Evolutionary conservation across 2,113 vertebrate genomes (phyloP).

Genomic region (Choloepus hoffmanni): DNA sequence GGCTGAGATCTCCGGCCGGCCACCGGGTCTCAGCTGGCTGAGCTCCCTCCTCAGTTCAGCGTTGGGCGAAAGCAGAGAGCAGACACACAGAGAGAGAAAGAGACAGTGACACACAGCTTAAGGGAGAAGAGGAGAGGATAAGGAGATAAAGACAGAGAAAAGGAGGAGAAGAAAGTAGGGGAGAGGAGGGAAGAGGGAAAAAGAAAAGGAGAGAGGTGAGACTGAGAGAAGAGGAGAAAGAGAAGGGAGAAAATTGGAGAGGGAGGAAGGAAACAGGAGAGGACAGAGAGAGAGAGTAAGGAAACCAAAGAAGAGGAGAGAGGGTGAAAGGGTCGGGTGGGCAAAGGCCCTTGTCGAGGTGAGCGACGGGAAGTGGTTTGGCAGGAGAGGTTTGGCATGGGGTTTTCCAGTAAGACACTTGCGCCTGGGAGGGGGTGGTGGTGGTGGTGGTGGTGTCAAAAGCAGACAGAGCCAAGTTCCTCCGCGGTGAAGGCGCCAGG

Average conservation of each 20-base stretch:
- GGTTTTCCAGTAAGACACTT: background rate
- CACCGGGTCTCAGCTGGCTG: background rate
- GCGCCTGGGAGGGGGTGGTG: background rate
- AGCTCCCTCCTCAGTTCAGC: background rate
- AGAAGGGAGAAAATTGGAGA: background rate
- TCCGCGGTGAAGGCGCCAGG: background rate
- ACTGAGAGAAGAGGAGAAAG: background rate
- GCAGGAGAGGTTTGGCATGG: background rate
- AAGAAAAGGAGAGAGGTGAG: background rate
- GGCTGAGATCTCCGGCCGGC: background rate
- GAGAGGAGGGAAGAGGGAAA: background rate
- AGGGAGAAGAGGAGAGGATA: background rate
- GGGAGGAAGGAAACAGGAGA: background rate
- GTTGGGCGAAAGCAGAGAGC: background rate
- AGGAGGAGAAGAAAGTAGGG: background rate
- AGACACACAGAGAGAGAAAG: background rate
- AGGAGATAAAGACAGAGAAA: background rate
- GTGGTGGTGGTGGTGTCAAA: background rate
- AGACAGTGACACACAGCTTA: background rate
- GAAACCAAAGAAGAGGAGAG: background rate
- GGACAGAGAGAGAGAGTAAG: background rate
- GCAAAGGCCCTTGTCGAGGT: background rate
- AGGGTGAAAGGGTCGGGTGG: background rate
- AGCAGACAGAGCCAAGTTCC: conserved; percentile 46
- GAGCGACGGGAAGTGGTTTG: background rate